Evolutionary conservation across 2,113 vertebrate genomes (phyloP).

Genomic region (Probosciger aterrimus): DNA sequence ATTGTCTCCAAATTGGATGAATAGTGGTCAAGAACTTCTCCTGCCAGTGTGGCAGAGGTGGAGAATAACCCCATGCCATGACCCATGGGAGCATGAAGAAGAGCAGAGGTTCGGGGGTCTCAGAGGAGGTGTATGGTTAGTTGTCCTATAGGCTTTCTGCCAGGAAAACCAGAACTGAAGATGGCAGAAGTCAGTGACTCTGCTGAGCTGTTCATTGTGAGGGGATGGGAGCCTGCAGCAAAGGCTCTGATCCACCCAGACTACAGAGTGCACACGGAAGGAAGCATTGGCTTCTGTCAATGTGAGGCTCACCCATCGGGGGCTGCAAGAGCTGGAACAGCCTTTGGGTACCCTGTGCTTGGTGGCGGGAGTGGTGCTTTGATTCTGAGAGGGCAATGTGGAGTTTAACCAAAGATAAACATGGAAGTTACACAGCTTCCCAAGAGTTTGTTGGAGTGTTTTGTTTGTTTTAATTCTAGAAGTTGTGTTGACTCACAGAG

Average conservation of each 20-base stretch:
- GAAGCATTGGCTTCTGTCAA: not conserved
- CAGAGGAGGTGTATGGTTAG: not conserved
- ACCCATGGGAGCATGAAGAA: not conserved
- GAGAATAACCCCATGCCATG: not conserved
- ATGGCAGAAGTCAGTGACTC: accelerated
- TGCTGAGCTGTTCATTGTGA: accelerated
- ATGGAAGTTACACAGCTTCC: not conserved
- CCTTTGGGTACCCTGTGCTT: not conserved
- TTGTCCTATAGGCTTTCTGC: not conserved
- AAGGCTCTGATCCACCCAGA: not conserved
- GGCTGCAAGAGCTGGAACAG: accelerated
- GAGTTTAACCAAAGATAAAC: no score
- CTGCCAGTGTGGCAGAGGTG: not conserved
- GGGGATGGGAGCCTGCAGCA: not conserved
- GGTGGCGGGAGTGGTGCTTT: not conserved
- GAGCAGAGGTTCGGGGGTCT: not conserved
- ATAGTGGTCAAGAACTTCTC: not conserved
- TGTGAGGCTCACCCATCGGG: accelerated
- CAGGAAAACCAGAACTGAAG: not conserved
- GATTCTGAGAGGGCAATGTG: not conserved
- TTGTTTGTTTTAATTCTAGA: not conserved
- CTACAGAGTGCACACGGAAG: not conserved
- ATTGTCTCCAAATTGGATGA: not conserved
- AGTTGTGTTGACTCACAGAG: not conserved
- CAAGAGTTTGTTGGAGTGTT: accelerated